These are phyloP conservation scores for Phataginus tetradactyla DNA, from an alignment of 2,797 vertebrate species.

Conservation along the genomic window DNA sequence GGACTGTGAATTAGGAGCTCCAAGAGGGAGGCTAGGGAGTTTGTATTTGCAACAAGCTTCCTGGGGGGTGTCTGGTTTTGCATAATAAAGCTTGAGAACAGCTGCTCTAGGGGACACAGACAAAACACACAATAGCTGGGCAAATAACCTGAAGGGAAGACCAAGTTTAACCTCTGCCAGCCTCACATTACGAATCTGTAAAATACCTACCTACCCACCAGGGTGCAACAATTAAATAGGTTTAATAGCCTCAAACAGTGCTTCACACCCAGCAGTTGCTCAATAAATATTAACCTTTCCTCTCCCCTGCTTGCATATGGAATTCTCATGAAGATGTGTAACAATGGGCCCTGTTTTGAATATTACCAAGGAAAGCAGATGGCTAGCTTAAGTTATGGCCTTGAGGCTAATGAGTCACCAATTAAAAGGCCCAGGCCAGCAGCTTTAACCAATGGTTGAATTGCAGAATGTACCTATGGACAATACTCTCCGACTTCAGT, in stretches of 20 bases:
- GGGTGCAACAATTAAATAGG: neutral
- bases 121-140: neutral
- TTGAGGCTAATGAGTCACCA: neutral
- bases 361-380: slow-evolving; percentile 48
- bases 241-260: neutral
- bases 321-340: neutral
- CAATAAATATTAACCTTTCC: neutral
- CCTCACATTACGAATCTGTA: neutral
- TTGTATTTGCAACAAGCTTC: neutral
- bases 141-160: neutral
- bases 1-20: neutral
- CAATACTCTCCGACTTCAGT: neutral
- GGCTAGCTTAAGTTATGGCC: neutral
- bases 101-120: neutral
- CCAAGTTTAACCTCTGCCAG: neutral
- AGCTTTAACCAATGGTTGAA: neutral
- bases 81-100: neutral
- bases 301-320: too few relatives aligned
- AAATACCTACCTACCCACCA: neutral
- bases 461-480: neutral
- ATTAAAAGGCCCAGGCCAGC: neutral
- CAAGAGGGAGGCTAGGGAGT: neutral
- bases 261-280: neutral
- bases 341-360: neutral
- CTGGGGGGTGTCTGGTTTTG: neutral